Evolutionary conservation across 2,797 vertebrate species (phyloP).

Genomic region (Hephaestus fuliginosus): DNA sequence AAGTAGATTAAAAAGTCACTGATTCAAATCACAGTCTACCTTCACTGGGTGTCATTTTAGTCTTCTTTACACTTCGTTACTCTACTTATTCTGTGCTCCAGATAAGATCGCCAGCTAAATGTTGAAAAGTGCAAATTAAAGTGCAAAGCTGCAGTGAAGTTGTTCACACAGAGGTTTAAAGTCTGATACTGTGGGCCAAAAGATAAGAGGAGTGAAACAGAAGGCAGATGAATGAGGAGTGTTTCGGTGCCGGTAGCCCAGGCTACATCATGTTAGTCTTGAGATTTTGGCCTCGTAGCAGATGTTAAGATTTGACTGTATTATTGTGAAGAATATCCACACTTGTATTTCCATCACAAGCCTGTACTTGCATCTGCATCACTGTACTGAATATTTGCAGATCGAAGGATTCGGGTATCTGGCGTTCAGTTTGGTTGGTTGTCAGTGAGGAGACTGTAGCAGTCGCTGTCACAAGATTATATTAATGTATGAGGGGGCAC

Average conservation of each 20-base stretch:
- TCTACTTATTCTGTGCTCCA: neutral
- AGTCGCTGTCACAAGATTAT: neutral
- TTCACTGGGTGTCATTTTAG: neutral
- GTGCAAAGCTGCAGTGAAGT: slow-evolving; percentile 3
- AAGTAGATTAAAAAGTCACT: neutral
- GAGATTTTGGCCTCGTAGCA: neutral
- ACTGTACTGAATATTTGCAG: too few relatives aligned
- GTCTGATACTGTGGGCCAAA: neutral
- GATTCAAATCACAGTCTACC: neutral
- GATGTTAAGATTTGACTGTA: neutral
- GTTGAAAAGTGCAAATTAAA: slow-evolving; percentile 1
- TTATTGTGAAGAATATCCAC: neutral
- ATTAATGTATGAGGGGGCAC: neutral
- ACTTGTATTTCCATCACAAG: neutral
- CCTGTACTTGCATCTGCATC: too few relatives aligned
- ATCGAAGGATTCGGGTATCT: neutral
- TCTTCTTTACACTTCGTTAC: neutral
- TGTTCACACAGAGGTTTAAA: neutral
- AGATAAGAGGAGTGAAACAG: neutral
- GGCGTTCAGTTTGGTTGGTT: neutral
- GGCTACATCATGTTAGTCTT: neutral
- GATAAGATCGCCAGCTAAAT: neutral
- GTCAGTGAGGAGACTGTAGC: neutral
- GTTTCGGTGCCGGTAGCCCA: neutral
- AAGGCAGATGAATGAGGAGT: neutral